These are phyloP conservation scores for Microchirus variegatus DNA, from an alignment of 2,797 vertebrate species.

Conservation along the genomic window DNA sequence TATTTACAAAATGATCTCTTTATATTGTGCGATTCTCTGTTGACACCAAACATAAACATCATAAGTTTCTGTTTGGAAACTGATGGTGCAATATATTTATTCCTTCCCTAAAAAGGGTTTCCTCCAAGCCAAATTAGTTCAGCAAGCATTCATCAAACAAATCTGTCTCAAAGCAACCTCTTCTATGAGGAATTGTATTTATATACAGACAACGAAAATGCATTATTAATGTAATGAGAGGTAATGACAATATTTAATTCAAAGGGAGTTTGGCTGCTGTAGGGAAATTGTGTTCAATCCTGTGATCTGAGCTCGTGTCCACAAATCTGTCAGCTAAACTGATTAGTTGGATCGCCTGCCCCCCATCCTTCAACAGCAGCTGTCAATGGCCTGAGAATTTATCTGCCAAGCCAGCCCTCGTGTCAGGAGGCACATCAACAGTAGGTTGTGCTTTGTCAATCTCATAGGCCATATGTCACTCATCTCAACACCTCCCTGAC, in stretches of 20 bases:
- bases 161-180: conserved; percentile 4
- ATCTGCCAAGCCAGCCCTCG: conserved; percentile 54
- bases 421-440: conserved; percentile 67
- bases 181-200: neutral
- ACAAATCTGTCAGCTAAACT: conserved; percentile 68
- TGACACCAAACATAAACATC: conserved; percentile 18
- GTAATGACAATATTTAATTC: conserved; percentile 12
- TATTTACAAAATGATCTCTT: conserved; percentile 25
- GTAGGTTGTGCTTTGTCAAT: conserved; percentile 49
- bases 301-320: conserved; percentile 57
- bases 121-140: conserved; percentile 28
- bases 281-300: conserved; percentile 32
- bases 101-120: neutral
- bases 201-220: neutral
- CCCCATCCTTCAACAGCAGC: conserved; percentile 61
- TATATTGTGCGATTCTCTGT: neutral
- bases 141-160: neutral
- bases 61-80: conserved; percentile 33
- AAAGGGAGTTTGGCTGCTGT: conserved; percentile 25
- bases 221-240: neutral
- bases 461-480: conserved; percentile 52
- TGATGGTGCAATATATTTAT: conserved; percentile 13
- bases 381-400: conserved; percentile 65
- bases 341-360: conserved; percentile 63
- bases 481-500: conserved; percentile 56